These are phyloP conservation scores for Labroides dimidiatus DNA, from an alignment of 2,797 vertebrate genomes.

Conservation along the genomic window DNA sequence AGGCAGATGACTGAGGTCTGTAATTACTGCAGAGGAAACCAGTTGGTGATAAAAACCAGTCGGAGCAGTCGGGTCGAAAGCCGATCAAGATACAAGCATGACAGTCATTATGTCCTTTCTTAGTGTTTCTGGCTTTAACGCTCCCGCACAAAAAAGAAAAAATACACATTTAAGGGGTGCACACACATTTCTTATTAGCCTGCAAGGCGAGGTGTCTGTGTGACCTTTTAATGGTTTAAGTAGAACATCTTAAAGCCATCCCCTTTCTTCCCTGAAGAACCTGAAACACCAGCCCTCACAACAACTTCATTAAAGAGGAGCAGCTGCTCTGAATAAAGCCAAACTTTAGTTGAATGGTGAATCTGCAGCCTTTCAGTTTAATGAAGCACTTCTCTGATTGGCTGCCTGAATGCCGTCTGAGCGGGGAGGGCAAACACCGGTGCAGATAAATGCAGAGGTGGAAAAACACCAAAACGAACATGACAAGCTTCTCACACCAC, in stretches of 20 bases:
- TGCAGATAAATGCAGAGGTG: too few species aligned
- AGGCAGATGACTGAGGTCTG: slow-evolving; percentile 48
- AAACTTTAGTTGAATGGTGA: too few species aligned
- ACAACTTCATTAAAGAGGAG: slow-evolving; percentile 12
- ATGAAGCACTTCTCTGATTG: too few species aligned
- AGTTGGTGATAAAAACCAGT: slow-evolving; percentile 75
- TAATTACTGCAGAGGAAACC: slow-evolving; percentile 69
- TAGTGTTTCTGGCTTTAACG: slow-evolving; percentile 34
- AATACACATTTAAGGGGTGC: slow-evolving; percentile 35
- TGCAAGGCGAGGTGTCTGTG: slow-evolving; percentile 37
- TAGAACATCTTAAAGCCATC: slow-evolving; percentile 45
- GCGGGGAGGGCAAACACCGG: too few species aligned
- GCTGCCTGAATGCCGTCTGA: too few species aligned
- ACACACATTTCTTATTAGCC: slow-evolving; percentile 52
- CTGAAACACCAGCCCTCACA: slow-evolving; percentile 3
- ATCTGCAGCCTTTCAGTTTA: too few species aligned
- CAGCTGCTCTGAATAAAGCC: slow-evolving; percentile 12
- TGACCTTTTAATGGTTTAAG: slow-evolving; percentile 36
- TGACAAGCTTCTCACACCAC: too few species aligned
- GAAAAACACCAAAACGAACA: too few species aligned
- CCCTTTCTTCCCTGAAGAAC: slow-evolving; percentile 5
- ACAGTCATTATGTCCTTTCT: slow-evolving; percentile 51
- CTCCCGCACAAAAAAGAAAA: slow-evolving; percentile 47
- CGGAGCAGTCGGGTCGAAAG: slow-evolving; percentile 62
- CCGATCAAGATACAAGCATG: slow-evolving; percentile 49